Base-by-base conservation (phyloP, 2,888 invertebrate genomes). In the Stenurella melanura region DNA sequence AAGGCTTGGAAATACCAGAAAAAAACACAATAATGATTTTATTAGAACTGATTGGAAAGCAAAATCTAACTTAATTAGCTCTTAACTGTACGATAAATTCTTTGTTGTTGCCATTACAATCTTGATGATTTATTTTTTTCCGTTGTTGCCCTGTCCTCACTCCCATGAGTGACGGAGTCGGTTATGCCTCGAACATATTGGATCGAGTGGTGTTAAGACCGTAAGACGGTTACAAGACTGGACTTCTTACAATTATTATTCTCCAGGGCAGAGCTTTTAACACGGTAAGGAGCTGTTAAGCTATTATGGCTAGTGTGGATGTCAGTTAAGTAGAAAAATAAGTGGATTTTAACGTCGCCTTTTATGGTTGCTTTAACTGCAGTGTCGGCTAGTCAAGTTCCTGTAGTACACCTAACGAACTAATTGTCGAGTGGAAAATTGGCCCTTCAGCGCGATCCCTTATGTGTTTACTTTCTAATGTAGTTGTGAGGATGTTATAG, bases 251-350 rank as follows among this genome's bases (percentile, higher is more conserved):
- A 42, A 15, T 4, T 42, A n/a, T 50, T 50, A 50, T 50, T 50
- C 50, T 50, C 15, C 50, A 15, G 50, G 50, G n/a, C 50, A 50
- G 5, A 50, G n/a, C 50, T 50, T 6, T 50, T 50, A 50, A n/a
- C 50, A 50, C n/a, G n/a, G n/a, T n/a, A n/a, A 50, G 50, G 9
- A 7, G 50, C 50, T n/a, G n/a, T 50, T 50, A 50, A 50, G 50
- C 50, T 50, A 50, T 50, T 50, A 50, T 50, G 4, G 15, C 50
- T 34, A 6, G 50, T 15, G 15, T 15, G 50, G 50, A 50, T 50
- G 50, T 50, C 50, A 50, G 50, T 50, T 50, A 50, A 50, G 50
- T n/a, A 50, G 50, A 50, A 50, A 50, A n/a, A n/a, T 50, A 50
- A 50, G 50, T 50, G 50, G 50, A 50, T 17, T 50, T 50, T 50